These are phyloP conservation scores for Callipepla squamata DNA, from an alignment of 2,113 vertebrate species.

Conservation along the genomic window DNA sequence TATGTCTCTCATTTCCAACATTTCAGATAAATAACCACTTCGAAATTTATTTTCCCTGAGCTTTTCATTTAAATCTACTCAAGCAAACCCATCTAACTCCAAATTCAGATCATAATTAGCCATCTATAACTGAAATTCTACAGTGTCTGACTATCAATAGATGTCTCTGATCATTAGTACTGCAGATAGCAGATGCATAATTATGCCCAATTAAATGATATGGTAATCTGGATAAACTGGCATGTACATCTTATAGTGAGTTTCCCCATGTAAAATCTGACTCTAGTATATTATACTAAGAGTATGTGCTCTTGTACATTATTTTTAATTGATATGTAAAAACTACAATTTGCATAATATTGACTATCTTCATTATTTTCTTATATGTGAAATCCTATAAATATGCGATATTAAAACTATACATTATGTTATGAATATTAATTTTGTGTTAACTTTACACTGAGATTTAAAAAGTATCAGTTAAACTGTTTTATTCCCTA, in stretches of 20 bases:
- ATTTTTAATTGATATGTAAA: neutral
- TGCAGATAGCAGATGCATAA: neutral
- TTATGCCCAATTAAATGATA: neutral
- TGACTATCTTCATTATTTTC: neutral
- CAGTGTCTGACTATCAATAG: neutral
- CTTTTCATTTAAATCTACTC: neutral
- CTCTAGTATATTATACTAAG: neutral
- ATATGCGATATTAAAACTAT: neutral
- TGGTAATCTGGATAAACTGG: neutral
- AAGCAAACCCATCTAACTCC: neutral
- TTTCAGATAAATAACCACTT: neutral
- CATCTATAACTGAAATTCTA: neutral
- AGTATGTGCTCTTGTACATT: neutral
- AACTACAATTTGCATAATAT: neutral
- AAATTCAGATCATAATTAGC: neutral
- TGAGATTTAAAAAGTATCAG: neutral
- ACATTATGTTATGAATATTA: neutral
- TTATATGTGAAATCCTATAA: neutral
- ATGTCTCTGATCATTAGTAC: neutral
- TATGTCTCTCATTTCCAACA: neutral
- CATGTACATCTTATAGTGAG: neutral
- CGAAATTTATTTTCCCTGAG: neutral
- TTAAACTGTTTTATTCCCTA: neutral
- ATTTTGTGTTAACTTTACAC: neutral
- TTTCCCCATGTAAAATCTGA: neutral